These are phyloP conservation scores for Hypanus sabinus DNA, from an alignment of 2,113 vertebrate genomes.

Conservation along the genomic window DNA sequence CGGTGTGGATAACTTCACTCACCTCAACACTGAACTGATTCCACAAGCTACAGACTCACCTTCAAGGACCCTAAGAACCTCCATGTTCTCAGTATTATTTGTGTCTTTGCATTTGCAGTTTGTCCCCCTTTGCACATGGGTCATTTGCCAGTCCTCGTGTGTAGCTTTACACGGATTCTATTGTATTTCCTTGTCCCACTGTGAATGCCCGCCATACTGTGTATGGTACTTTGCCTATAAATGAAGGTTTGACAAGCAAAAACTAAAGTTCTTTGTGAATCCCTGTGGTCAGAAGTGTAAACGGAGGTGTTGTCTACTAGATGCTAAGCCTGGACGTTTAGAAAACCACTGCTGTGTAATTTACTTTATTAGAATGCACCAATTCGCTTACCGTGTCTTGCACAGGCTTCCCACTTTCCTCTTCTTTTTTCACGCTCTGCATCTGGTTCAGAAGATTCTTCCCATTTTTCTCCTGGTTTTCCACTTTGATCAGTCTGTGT, in stretches of 20 bases:
- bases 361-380: background rate
- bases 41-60: too few species aligned
- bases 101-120: too few species aligned
- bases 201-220: too few species aligned
- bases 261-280: background rate
- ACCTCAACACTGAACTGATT: too few species aligned
- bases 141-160: too few species aligned
- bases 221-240: too few species aligned
- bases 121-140: too few species aligned
- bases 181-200: too few species aligned
- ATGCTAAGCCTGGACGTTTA: background rate
- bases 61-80: too few species aligned
- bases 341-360: background rate
- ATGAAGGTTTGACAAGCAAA: background rate
- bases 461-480: slow-evolving; percentile 73
- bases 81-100: too few species aligned
- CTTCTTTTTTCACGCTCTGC: slow-evolving; percentile 64
- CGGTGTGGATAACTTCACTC: too few species aligned
- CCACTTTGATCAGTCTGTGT: slow-evolving; percentile 90
- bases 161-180: too few species aligned
- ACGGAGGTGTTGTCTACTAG: background rate
- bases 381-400: slow-evolving; percentile 70
- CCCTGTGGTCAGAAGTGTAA: background rate
- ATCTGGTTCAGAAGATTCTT: slow-evolving; percentile 53
- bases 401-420: slow-evolving; percentile 51